Conservation (phyloP, 2,888 invertebrate genomes). For the Scrobipalpa costella region DNA sequence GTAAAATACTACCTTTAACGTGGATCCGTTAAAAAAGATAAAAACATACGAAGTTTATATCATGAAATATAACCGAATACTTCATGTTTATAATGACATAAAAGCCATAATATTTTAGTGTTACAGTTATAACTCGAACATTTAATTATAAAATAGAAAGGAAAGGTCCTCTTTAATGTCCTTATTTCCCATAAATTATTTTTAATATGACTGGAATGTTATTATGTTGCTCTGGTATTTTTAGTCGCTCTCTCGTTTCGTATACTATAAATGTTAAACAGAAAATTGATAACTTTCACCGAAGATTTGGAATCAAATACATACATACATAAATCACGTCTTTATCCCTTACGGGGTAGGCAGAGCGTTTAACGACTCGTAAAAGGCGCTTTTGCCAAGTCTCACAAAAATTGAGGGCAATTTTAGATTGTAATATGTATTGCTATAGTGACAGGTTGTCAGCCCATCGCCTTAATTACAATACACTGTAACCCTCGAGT, state of each 20-base stretch:
- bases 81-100: background rate
- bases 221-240: background rate
- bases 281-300: background rate
- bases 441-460: too few species aligned
- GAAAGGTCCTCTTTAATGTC: background rate
- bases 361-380: too few species aligned
- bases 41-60: background rate
- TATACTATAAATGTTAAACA: background rate
- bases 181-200: conserved; percentile 3
- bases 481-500: too few species aligned
- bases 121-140: background rate
- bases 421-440: too few species aligned
- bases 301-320: too few species aligned
- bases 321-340: too few species aligned
- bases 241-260: background rate
- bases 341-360: too few species aligned
- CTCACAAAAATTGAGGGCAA: too few species aligned
- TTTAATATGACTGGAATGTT: background rate
- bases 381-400: too few species aligned
- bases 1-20: conserved; percentile 1
- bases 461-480: too few species aligned
- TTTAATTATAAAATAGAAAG: conserved; percentile 1
- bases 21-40: background rate
- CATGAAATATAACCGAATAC: background rate
- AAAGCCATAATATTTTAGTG: background rate